A percentile compares a stretch with the other conserved stretches of the same genome.
Conservation (phyloP, 2,797 vertebrate species). For the Chrosomus eos region DNA sequence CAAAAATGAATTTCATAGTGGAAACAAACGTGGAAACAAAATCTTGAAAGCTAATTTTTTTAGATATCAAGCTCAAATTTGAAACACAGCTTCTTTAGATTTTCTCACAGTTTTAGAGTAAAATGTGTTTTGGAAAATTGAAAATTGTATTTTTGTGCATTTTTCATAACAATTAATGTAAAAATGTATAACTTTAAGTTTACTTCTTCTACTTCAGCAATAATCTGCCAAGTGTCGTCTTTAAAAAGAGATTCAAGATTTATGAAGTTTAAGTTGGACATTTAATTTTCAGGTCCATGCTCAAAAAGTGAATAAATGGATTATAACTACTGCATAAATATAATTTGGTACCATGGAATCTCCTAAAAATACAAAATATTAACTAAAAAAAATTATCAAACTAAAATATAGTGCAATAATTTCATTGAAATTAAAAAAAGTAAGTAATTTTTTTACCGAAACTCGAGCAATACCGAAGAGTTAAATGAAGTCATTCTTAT, state of each 20-base stretch:
- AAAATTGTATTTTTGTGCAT: no score
- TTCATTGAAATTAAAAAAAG: no score
- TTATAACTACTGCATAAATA: not conserved
- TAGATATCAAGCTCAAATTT: not conserved
- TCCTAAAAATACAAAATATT: not conserved
- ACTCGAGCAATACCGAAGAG: no score
- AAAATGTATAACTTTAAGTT: not conserved
- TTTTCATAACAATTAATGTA: not conserved
- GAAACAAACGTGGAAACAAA: no score
- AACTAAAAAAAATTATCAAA: not conserved
- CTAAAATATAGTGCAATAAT: no score
- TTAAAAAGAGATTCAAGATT: not conserved
- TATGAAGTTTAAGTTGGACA: not conserved
- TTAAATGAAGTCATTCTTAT: not conserved
- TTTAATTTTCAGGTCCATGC: not conserved
- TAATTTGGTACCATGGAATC: not conserved
- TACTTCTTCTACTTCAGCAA: not conserved
- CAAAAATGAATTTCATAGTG: not conserved
- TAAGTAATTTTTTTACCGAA: no score
- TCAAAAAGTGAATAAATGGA: not conserved
- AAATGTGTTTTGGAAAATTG: not conserved
- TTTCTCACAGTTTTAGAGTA: not conserved
- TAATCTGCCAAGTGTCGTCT: no score
- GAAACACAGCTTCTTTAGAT: not conserved
- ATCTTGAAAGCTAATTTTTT: not conserved